phyloP scores from a whole-genome alignment of 23 tunicate genomes.

The Oikopleura vanhoeffeni region DNA sequence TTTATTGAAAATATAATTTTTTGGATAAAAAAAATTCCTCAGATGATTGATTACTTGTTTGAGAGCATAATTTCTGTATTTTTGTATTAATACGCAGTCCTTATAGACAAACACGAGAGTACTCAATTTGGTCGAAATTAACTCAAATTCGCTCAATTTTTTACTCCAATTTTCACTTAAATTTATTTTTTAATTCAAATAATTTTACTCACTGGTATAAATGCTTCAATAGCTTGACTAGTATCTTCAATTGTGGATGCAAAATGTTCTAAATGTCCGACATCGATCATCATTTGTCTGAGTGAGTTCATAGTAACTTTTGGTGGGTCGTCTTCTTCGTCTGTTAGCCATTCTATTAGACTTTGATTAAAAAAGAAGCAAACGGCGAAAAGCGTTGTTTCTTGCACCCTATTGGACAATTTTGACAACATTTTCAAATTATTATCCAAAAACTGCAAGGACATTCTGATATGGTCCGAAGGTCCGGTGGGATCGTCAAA shows the following conservation, averaged over 20 bases:
- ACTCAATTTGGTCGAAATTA: no score
- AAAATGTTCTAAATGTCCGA: not conserved
- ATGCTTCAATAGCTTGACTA: not conserved
- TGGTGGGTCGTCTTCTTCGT: not conserved
- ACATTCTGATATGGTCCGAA: not conserved
- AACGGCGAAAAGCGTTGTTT: not conserved
- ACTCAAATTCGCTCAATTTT: no score
- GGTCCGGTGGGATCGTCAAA: conserved; percentile 1
- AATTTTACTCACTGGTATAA: no score
- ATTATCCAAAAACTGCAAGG: not conserved
- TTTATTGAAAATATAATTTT: no score
- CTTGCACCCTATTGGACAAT: not conserved
- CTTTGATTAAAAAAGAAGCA: not conserved
- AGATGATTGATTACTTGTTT: no score
- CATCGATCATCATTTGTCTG: not conserved
- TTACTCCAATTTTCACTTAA: no score
- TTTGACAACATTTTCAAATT: conserved; percentile 12
- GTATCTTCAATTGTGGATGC: no score
- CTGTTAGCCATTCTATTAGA: conserved; percentile 3
- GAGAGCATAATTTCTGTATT: no score
- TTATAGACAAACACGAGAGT: no score
- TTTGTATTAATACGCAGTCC: no score
- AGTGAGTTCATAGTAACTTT: not conserved
- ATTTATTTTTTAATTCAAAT: no score
- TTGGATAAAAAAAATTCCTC: no score